phyloP scores from a whole-genome alignment of 2,113 vertebrate genomes.

The Chascanopsetta lugubris region DNA sequence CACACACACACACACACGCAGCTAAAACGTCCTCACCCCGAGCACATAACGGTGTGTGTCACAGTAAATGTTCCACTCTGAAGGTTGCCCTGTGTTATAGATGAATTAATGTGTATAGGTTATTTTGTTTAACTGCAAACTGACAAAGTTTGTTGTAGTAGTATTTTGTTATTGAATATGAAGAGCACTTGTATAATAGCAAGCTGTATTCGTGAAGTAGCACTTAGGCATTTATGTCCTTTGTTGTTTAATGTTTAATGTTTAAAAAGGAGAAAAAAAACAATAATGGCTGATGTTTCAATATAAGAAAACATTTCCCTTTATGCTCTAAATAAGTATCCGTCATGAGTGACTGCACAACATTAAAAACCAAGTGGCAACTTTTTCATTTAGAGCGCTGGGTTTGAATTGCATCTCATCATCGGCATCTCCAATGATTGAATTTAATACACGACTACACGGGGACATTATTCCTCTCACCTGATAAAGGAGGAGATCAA shows the following conservation, averaged over 20 bases:
- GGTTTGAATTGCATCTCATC: neutral
- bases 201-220: neutral
- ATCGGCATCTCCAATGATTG: neutral
- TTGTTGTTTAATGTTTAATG: neutral
- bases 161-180: too few relatives aligned
- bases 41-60: neutral
- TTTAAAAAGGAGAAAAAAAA: neutral
- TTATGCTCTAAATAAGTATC: neutral
- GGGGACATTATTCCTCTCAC: neutral
- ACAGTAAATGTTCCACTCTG: neutral
- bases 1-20: neutral
- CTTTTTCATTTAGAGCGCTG: neutral
- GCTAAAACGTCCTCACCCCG: too few relatives aligned
- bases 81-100: neutral
- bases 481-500: conserved; percentile 8
- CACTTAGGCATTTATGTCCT: neutral
- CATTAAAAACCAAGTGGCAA: neutral
- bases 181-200: neutral
- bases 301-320: neutral
- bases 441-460: neutral
- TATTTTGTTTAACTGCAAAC: neutral
- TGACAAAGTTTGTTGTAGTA: too few relatives aligned
- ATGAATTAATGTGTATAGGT: neutral
- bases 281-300: neutral
- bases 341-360: neutral